Conservation (phyloP, 2,797 vertebrate genomes). For the Peromyscus nudipes region DNA sequence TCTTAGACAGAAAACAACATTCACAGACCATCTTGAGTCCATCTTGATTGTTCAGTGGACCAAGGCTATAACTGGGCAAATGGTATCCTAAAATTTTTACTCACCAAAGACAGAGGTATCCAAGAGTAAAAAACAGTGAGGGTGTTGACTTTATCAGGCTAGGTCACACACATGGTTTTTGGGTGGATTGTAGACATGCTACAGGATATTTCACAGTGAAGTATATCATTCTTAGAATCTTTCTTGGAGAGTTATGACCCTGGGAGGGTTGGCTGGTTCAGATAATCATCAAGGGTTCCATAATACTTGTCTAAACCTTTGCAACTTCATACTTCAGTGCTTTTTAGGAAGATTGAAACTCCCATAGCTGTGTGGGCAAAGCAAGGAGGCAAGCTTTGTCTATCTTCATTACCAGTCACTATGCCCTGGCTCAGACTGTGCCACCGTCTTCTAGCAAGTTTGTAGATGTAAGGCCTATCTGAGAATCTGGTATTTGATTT, state of each 20-base stretch:
- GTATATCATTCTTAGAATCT: not conserved
- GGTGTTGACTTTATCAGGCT: not conserved
- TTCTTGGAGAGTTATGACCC: constrained; percentile 56
- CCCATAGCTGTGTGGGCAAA: not conserved
- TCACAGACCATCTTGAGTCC: not conserved
- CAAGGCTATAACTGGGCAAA: not conserved
- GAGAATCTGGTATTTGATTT: constrained; percentile 21
- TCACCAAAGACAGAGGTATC: not conserved
- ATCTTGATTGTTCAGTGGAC: not conserved
- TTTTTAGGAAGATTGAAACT: constrained; percentile 47
- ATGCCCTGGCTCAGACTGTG: not conserved
- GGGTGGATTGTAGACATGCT: not conserved
- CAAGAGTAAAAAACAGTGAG: not conserved
- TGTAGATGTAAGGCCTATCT: not conserved
- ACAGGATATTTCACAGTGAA: not conserved
- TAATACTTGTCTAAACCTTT: constrained; percentile 64
- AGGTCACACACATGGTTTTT: not conserved
- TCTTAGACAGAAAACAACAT: not conserved
- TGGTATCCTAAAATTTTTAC: not conserved
- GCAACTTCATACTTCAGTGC: constrained; percentile 46
- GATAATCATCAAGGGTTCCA: constrained; percentile 62
- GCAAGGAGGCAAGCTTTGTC: constrained; percentile 4
- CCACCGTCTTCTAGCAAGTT: not conserved
- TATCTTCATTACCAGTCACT: constrained; percentile 5
- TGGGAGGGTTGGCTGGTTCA: constrained; percentile 49